Conservation (phyloP, 2,888 invertebrate species). For the Stenchaetothrips biformis region DNA sequence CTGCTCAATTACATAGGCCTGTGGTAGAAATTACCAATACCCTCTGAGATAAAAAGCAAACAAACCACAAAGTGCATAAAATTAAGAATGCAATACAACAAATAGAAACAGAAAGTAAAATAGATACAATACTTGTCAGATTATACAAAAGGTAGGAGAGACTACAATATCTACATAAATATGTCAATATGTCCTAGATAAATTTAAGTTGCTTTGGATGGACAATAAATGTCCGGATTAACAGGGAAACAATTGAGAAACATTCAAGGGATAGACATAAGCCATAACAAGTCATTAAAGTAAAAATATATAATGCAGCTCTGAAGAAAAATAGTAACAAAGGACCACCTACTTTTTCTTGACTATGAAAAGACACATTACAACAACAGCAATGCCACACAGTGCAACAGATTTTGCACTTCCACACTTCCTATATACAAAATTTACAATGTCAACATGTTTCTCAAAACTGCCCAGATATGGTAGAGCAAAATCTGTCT, state of each 20-base stretch:
- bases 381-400: slow-evolving; percentile 9
- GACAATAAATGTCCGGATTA: not conserved
- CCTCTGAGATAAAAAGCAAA: not conserved
- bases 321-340: not conserved
- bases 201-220: no score
- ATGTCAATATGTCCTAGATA: not conserved
- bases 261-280: not conserved
- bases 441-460: slow-evolving; percentile 9
- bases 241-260: not conserved
- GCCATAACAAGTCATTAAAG: not conserved
- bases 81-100: not conserved
- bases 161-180: not conserved
- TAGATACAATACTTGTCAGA: not conserved
- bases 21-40: not conserved
- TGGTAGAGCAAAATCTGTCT: not conserved
- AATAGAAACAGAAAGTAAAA: not conserved
- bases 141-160: not conserved
- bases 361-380: not conserved
- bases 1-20: not conserved
- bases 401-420: slow-evolving; percentile 16
- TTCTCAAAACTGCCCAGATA: not conserved
- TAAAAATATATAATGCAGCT: not conserved
- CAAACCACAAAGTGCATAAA: not conserved
- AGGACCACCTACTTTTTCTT: not conserved
- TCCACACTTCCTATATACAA: slow-evolving; percentile 1